A percentile compares a stretch with the other conserved stretches of the same genome.
Conservation (phyloP, 2,888 invertebrate genomes). For the Ecdyonurus torrentis region DNA sequence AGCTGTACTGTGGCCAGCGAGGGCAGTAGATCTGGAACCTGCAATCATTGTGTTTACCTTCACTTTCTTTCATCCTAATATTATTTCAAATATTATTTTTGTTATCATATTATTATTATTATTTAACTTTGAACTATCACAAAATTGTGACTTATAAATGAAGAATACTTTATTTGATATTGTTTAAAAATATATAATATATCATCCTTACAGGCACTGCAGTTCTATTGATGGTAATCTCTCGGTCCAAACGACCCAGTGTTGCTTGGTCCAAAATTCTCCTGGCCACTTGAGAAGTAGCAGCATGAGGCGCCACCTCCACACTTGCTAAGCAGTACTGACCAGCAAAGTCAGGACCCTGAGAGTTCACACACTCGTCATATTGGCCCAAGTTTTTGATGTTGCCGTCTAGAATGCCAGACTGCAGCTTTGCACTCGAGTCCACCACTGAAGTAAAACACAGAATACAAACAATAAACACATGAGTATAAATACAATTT, state of each 20-base stretch:
- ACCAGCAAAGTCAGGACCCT: slow-evolving; percentile 1
- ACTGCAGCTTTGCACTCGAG: slow-evolving; percentile 5
- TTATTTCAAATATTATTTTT: too few species aligned
- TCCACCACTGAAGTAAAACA: too few species aligned
- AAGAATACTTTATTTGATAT: too few species aligned
- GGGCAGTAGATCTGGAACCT: slow-evolving; percentile 5
- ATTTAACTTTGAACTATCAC: too few species aligned
- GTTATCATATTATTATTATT: too few species aligned
- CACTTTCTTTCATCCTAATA: too few species aligned
- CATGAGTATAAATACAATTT: too few species aligned
- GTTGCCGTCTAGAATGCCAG: slow-evolving; percentile 7
- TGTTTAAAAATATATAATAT: too few species aligned
- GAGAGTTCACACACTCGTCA: slow-evolving; percentile 4
- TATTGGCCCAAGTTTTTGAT: slow-evolving; percentile 7
- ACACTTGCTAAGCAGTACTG: slow-evolving; percentile 7
- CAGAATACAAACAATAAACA: too few species aligned
- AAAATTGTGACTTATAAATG: too few species aligned
- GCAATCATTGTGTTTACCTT: too few species aligned
- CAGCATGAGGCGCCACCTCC: slow-evolving; percentile 4
- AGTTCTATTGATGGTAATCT: slow-evolving; percentile 3
- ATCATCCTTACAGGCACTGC: not conserved
- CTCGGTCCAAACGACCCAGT: slow-evolving; percentile 3
- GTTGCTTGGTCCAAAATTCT: slow-evolving; percentile 5
- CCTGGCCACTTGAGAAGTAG: not conserved
- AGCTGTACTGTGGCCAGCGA: slow-evolving; percentile 2